Evolutionary conservation across 2,888 invertebrate species (phyloP).

Genomic region (Slavum lentiscoides): DNA sequence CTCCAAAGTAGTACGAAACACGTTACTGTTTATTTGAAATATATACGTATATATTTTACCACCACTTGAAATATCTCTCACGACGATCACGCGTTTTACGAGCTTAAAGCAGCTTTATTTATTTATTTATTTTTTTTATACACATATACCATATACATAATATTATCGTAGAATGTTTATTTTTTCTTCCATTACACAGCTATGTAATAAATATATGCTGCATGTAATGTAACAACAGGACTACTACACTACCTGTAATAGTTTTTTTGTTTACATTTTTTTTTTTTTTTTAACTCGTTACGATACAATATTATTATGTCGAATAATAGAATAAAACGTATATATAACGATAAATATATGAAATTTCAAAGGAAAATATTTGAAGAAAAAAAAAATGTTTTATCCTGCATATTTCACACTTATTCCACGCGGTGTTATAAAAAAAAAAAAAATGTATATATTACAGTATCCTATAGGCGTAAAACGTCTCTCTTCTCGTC

Average conservation of each 20-base stretch:
- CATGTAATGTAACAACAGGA: constrained; percentile 53
- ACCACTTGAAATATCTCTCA: constrained; percentile 35
- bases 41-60: neutral
- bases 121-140: constrained; percentile 21
- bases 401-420: neutral
- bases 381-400: neutral
- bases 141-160: neutral
- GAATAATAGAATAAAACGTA: neutral
- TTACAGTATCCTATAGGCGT: no score
- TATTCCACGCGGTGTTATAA: no score
- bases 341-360: neutral
- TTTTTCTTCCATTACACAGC: constrained; percentile 50
- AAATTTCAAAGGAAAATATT: constrained; percentile 1
- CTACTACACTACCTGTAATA: constrained; percentile 51
- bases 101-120: constrained; percentile 50
- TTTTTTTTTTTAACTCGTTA: neutral
- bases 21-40: neutral
- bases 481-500: neutral
- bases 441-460: no score
- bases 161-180: constrained; percentile 37
- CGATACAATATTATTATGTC: neutral
- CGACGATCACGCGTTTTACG: constrained; percentile 48
- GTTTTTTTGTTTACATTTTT: constrained; percentile 34
- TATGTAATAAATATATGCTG: constrained; percentile 50
- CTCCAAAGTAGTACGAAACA: constrained; percentile 26